These are phyloP conservation scores for Salarias fasciatus DNA, from an alignment of 2,797 vertebrate genomes.

Conservation along the genomic window DNA sequence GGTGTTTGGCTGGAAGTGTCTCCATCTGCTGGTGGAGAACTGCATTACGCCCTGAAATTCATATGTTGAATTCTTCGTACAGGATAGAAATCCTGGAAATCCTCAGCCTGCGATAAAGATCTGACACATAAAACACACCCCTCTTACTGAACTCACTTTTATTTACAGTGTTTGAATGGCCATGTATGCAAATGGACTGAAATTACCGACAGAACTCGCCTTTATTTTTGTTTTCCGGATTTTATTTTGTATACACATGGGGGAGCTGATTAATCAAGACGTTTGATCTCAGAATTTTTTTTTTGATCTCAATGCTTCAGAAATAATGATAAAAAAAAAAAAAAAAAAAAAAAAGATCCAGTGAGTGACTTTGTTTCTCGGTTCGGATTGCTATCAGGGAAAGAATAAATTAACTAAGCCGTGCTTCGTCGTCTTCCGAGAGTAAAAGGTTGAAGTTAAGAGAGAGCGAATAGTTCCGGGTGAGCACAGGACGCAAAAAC, in stretches of 20 bases:
- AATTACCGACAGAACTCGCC: constrained; percentile 58
- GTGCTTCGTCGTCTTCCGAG: constrained; percentile 36
- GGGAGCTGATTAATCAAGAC: constrained; percentile 54
- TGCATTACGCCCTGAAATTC: no score
- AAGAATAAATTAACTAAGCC: constrained; percentile 63
- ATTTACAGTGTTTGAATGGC: constrained; percentile 79
- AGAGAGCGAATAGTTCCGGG: constrained; percentile 48
- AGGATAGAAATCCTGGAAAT: no score
- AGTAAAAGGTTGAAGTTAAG: constrained; percentile 48
- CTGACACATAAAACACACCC: constrained; percentile 54
- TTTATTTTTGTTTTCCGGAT: constrained; percentile 20
- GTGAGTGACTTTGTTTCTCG: constrained; percentile 49
- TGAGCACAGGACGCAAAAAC: constrained; percentile 34
- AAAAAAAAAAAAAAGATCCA: constrained; percentile 40
- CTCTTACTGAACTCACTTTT: constrained; percentile 76
- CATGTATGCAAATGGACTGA: constrained; percentile 71
- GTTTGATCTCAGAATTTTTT: constrained; percentile 48
- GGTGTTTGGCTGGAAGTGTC: no score
- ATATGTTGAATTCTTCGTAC: no score
- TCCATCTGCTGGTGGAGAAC: no score
- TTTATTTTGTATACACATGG: constrained; percentile 42
- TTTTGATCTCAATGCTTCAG: constrained; percentile 51
- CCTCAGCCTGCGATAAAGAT: not conserved
- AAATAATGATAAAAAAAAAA: no score
- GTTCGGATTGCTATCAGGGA: constrained; percentile 29